Conservation (phyloP, 2,888 invertebrate genomes). For the Plusia festucae region DNA sequence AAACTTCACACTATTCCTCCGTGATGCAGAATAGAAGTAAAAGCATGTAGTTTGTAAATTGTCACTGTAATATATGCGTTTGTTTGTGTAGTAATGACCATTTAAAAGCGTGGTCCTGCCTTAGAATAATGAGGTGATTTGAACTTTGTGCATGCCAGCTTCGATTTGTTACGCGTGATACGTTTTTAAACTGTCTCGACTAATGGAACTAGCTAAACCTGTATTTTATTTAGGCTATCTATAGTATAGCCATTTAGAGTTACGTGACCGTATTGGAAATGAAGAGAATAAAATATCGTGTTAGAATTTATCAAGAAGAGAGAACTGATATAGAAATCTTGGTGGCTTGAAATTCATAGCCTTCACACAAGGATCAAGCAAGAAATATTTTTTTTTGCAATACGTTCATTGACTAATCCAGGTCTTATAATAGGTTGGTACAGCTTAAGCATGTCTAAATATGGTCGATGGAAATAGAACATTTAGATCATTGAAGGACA, state of each 20-base stretch:
- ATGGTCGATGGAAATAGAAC: background rate
- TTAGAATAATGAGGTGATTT: background rate
- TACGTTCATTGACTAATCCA: background rate
- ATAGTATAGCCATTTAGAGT: background rate
- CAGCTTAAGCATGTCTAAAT: background rate
- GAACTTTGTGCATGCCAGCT: conserved; percentile 1
- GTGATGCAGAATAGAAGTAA: conserved; percentile 29
- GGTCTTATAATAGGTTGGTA: background rate
- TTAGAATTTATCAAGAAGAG: no score
- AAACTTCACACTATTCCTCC: conserved; percentile 31
- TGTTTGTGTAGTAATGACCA: conserved; percentile 5
- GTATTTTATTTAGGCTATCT: background rate
- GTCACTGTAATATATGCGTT: conserved; percentile 20
- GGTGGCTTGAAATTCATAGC: no score
- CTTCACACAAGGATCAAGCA: no score
- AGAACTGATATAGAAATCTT: no score
- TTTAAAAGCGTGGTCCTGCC: background rate
- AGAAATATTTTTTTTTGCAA: no score
- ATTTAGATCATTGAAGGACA: background rate
- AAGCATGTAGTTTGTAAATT: conserved; percentile 25
- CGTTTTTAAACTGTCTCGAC: background rate
- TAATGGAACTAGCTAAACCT: conserved; percentile 1
- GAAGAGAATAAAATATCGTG: no score
- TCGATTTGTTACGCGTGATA: background rate
- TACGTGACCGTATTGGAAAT: background rate